Evolutionary conservation across 2,113 vertebrate genomes (phyloP).

Genomic region (Morone chrysops): DNA sequence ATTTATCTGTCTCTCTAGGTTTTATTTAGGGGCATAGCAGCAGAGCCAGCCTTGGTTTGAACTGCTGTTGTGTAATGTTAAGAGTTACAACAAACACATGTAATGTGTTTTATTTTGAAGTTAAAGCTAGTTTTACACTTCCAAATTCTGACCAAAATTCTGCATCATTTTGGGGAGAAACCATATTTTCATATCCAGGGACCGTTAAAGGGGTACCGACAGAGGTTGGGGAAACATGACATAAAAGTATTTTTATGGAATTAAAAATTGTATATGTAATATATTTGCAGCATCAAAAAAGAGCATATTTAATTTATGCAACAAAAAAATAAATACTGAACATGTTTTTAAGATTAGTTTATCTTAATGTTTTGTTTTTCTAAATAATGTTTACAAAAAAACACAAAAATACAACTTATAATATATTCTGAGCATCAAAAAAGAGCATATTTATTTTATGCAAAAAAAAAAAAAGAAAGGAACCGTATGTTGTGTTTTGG

Average conservation of each 20-base stretch:
- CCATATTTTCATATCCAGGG: slow-evolving; percentile 43
- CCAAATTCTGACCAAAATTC: slow-evolving; percentile 14
- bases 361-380: slow-evolving; percentile 66
- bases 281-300: slow-evolving; percentile 84
- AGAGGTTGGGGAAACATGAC: slow-evolving; percentile 57
- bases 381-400: slow-evolving; percentile 69
- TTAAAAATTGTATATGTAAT: slow-evolving; percentile 80
- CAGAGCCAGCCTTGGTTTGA: not conserved
- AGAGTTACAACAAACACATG: not conserved
- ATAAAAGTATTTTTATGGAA: slow-evolving; percentile 80
- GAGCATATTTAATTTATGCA: slow-evolving; percentile 86
- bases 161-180: slow-evolving; percentile 3
- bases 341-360: slow-evolving; percentile 56
- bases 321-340: slow-evolving; percentile 72
- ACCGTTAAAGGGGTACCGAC: slow-evolving; percentile 16
- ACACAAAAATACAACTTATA: slow-evolving; percentile 70
- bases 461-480: slow-evolving; percentile 61
- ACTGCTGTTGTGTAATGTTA: not conserved
- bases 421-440: slow-evolving; percentile 81
- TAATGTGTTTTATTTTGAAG: slow-evolving; percentile 20
- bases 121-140: slow-evolving; percentile 3
- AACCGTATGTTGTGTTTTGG: slow-evolving; percentile 51
- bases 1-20: not conserved
- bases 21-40: not conserved
- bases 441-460: slow-evolving; percentile 79